Base-by-base conservation (phyloP, 2,113 vertebrate species). In the Opisthocomus hoazin region DNA sequence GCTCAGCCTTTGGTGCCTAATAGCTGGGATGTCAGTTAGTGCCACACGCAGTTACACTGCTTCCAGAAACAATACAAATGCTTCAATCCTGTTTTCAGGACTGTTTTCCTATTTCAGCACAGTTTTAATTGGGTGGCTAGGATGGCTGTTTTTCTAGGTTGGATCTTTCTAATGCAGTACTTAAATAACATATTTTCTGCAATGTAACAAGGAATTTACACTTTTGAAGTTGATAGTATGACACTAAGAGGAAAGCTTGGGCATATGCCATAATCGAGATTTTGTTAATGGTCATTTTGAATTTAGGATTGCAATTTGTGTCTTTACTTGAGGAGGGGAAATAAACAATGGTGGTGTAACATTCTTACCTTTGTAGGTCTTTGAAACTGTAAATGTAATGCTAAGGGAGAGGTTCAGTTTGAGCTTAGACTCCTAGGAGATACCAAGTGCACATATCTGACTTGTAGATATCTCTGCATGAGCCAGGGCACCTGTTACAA, bases 381-480 rank as follows among this genome's bases (percentile, higher is more conserved):
- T 46, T 78, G 78, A 57, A 84, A 50, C 34, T 36, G 17, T 34
- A 54, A 54, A 30, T 48, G 22, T 43, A 37, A 27, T 64, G 36
- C 36, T 70, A 30, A 69, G 11, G 61, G 27, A 15, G 34, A 53
- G 60, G 17, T 37, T 68, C 24, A 9, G 30, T 32, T 41, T 56
- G 69, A 81, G 36, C 12, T 81, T 39, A 32, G 46, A 13, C n/a
- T 61, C 61, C 21, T 12, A 18, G 32, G 29, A 64, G 29, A 15
- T 15, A 34, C 34, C 0, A 1, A 21, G 30, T 22, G 20, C n/a
- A 41, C 4, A 1, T 21, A 9, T 14, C 37, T 46, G 16, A 32
- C 53, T 46, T n/a, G 46, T 9, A 36, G 46, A 17, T 26, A 19
- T 18, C 36, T 45, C 36, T 64, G 18, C 27, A 10, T 32, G 36